Evolutionary conservation across 2,797 vertebrate genomes (phyloP), one percentile per base, ranked within the genome.

Genomic region (Luscinia luscinia): DNA sequence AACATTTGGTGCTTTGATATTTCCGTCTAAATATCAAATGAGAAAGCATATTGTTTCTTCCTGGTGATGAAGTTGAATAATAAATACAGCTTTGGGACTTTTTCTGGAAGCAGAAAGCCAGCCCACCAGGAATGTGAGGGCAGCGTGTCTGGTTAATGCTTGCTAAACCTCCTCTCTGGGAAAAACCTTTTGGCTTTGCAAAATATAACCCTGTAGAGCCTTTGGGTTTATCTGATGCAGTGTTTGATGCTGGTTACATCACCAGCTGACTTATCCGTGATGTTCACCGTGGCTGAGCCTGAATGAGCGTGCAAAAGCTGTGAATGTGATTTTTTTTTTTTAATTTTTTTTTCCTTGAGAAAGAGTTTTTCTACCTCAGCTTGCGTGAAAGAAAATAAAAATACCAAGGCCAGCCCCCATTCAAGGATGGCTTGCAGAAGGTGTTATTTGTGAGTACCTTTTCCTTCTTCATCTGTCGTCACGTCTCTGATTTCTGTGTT

Each of bases 401-500:
- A 93, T 89, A 73, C 72, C 95, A 96, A 97, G 96, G 26, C 91
- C 87, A 91, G 67, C 84, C 96, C 43, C 87, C 88, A 75, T 77
- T 94, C 88, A 41, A 97, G 97, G 96, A 99, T 99, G 99, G 98
- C 98, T 94, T 98, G 98, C 97, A 97, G 98, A 98, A 98, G 97
- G 97, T 98, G 98, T 98, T 98, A 98, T 97, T 98, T 98, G 99
- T 99, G 98, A 99, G 99, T 99, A 99, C 96, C 43, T 89, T 93
- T 95, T 93, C 90, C 93, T 96, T 97, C 96, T 92, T 95, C 95
- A 96, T 96, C 95, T 94, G 93, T 96, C 90, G 48, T 61, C 95
- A 84, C 59, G 8, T 90, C 92, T 96, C 91, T 90, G 89, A 84
- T 93, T 81, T 92, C 92, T 95, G 91, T 87, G 93, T 94, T 92